Evolutionary conservation across 2,797 vertebrate species (phyloP), one percentile per base, ranked within the genome.

Genomic region (Myotis findleyi): DNA sequence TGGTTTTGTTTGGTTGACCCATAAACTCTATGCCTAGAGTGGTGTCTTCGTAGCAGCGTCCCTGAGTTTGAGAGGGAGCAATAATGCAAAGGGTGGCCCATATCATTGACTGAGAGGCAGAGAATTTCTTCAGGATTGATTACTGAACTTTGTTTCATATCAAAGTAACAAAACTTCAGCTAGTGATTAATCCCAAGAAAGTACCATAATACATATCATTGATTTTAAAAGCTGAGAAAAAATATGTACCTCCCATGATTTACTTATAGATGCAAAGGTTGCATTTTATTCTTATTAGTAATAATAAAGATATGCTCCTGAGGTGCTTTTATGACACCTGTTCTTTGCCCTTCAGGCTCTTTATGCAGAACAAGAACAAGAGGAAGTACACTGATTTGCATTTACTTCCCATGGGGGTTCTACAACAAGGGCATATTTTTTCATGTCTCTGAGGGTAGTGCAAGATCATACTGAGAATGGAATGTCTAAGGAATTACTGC

Each of bases 401-500:
- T n/a, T 69, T 94, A 71, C 93, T 87, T 95, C 87, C 83, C 69
- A 25, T 25, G 64, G 84, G 87, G 51, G 20, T 72, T 89, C 81
- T 53, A 55, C 2, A 68, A 69, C 76, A 87, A 77, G 69, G 83
- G 23, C 21, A 72, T 75, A 62, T 85, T 62, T 80, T 93, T 84
- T 66, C 53, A 91, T 38, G 14, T 75, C 51, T 88, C 89, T 16
- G 51, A 91, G 93, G 84, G 83, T 68, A 93, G 81, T 59, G 44
- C 23, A 59, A 83, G 87, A 64, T 77, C 88, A 87, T 62, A 64
- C 41, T 33, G 49, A 95, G 91, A 85, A 82, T 25, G 55, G 91
- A 94, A 91, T 89, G 81, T 92, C 87, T 96, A 49, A 95, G 77
- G 77, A 94, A 96, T 96, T 68, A 82, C 72, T 90, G 68, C 84